Percentiles rank a stretch among this genome's conserved stretches.
Conservation (phyloP, 1,140 invertebrate genomes). For the Mycetomoellerius zeteki region DNA sequence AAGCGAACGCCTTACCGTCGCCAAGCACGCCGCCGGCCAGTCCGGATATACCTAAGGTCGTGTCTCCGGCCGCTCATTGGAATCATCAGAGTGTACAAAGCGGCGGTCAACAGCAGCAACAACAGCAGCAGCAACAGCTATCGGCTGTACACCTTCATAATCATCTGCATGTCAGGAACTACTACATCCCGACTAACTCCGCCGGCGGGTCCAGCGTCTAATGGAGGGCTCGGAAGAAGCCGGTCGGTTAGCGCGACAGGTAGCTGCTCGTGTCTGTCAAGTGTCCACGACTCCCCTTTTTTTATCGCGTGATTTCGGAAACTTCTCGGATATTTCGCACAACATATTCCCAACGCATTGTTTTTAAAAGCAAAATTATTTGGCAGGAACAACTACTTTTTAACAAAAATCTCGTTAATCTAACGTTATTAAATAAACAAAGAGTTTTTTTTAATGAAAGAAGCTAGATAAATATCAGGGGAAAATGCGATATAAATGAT, state of each 20-base stretch:
- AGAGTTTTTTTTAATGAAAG: not conserved
- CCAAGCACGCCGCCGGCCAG: constrained; percentile 78
- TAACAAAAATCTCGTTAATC: not conserved
- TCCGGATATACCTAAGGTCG: constrained; percentile 79
- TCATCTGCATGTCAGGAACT: constrained; percentile 84
- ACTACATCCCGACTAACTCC: constrained; percentile 82
- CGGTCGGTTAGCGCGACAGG: constrained; percentile 43
- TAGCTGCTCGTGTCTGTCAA: constrained; percentile 43
- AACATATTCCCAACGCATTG: not conserved
- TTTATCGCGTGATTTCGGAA: not conserved
- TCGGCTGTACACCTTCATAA: constrained; percentile 82
- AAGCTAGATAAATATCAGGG: not conserved
- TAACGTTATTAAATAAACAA: not conserved
- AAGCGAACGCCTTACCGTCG: constrained; percentile 78
- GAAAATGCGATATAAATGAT: not conserved
- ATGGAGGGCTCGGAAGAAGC: constrained; percentile 51
- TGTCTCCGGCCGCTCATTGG: constrained; percentile 74
- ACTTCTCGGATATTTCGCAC: not conserved
- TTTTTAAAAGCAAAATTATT: not conserved
- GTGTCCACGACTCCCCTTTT: constrained; percentile 23
- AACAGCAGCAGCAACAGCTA: constrained; percentile 68
- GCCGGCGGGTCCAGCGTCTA: constrained; percentile 81
- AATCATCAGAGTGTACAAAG: constrained; percentile 75
- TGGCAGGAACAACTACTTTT: not conserved
- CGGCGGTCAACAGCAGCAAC: constrained; percentile 68